Percentiles rank a stretch among this genome's conserved stretches.
These are phyloP conservation scores for Tachyglossus aculeatus DNA, from an alignment of 2,797 vertebrate genomes.

Conservation along the genomic window DNA sequence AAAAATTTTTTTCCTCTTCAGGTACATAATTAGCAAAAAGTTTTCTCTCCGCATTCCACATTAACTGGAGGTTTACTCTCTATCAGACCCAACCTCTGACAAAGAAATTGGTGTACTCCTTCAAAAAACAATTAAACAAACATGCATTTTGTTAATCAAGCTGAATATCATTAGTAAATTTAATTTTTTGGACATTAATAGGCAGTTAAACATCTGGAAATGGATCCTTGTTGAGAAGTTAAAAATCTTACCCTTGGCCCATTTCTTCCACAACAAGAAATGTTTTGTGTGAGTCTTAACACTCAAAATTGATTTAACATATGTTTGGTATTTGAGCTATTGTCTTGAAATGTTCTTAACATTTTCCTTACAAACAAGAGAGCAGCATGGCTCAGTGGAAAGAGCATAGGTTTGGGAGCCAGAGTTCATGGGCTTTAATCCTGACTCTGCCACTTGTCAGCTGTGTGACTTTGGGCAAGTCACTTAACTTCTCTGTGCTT, in stretches of 20 bases:
- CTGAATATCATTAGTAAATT: no score
- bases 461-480: no score
- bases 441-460: no score
- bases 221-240: neutral
- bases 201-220: neutral
- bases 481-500: no score
- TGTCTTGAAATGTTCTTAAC: neutral
- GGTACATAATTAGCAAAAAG: neutral
- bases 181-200: neutral
- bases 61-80: neutral
- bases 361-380: neutral
- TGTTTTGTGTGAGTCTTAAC: neutral
- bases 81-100: neutral
- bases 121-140: neutral
- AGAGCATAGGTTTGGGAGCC: no score
- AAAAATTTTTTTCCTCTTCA: conserved; percentile 5
- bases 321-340: neutral
- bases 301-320: neutral
- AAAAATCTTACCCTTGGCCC: neutral
- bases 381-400: no score
- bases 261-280: neutral
- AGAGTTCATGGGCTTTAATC: no score
- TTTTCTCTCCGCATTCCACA: conserved; percentile 1
- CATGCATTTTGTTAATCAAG: neutral
- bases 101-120: neutral